phyloP scores from a whole-genome alignment of 2,888 invertebrate species.

The Ommatoiulus sabulosus region DNA sequence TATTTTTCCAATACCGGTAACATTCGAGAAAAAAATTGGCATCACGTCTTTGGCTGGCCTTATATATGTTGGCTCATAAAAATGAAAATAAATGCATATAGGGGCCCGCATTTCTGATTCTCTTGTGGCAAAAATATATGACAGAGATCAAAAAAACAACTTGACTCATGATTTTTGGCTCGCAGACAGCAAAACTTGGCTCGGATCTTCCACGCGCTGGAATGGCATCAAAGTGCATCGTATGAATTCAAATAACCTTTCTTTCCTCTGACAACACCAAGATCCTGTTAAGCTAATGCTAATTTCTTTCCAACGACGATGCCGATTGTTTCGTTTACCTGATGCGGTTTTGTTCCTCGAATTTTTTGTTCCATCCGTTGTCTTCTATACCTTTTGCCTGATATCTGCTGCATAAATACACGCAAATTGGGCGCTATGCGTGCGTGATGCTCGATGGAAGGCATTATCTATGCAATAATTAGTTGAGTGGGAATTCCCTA shows the following conservation, averaged over 20 bases:
- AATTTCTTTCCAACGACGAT: too few species aligned
- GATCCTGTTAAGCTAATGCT: too few species aligned
- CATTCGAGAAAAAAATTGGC: conserved; percentile 21
- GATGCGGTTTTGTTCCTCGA: too few species aligned
- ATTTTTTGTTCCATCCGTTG: too few species aligned
- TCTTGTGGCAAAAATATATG: conserved; percentile 15
- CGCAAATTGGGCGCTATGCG: too few species aligned
- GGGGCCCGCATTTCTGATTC: background rate
- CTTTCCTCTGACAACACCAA: too few species aligned
- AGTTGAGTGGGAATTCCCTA: too few species aligned
- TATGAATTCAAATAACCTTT: background rate
- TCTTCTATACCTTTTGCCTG: too few species aligned
- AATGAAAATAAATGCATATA: conserved; percentile 40
- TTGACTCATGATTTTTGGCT: conserved; percentile 33
- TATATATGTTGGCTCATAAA: conserved; percentile 35
- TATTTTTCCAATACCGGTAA: background rate
- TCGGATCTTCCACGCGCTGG: background rate
- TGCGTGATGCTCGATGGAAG: too few species aligned
- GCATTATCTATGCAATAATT: too few species aligned
- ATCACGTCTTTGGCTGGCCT: conserved; percentile 18
- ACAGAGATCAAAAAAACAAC: conserved; percentile 18
- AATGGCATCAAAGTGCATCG: background rate
- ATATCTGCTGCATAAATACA: too few species aligned
- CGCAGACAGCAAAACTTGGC: background rate
- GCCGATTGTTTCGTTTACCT: too few species aligned